Conservation (phyloP, 2,113 vertebrate genomes). For the Neoarius graeffei region DNA sequence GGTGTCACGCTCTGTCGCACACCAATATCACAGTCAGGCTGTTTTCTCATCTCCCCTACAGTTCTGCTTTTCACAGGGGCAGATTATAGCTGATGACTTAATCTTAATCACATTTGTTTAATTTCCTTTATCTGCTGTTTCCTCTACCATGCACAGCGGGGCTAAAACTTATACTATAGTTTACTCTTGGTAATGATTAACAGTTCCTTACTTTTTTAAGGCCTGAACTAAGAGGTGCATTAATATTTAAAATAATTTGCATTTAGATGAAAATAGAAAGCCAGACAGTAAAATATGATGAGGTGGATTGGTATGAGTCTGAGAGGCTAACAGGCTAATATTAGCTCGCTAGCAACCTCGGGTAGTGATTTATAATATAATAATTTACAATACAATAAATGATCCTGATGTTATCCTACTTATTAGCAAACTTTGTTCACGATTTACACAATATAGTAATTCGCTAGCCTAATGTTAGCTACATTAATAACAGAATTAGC, state of each 20-base stretch:
- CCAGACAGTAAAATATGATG: neutral
- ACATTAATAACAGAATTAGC: too few species aligned
- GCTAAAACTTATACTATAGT: neutral
- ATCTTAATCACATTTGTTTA: constrained; percentile 70
- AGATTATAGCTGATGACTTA: constrained; percentile 71
- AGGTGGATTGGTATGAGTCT: neutral
- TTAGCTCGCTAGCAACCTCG: neutral
- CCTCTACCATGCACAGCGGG: constrained; percentile 43
- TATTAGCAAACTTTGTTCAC: neutral
- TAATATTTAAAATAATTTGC: neutral
- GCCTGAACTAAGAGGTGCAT: neutral
- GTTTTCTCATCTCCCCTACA: constrained; percentile 51
- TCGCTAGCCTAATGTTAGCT: too few species aligned
- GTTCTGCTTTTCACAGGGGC: constrained; percentile 56
- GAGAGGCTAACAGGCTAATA: too few species aligned
- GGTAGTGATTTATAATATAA: neutral
- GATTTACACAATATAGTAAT: neutral
- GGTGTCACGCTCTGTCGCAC: constrained; percentile 67
- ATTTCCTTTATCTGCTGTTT: constrained; percentile 66
- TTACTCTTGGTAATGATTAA: neutral
- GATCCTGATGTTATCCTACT: neutral
- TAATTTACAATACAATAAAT: neutral
- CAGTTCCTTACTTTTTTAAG: neutral
- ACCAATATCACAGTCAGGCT: constrained; percentile 60
- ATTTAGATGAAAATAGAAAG: neutral